Evolutionary conservation across 2,888 invertebrate genomes (phyloP).

Genomic region (Parnassius apollo): DNA sequence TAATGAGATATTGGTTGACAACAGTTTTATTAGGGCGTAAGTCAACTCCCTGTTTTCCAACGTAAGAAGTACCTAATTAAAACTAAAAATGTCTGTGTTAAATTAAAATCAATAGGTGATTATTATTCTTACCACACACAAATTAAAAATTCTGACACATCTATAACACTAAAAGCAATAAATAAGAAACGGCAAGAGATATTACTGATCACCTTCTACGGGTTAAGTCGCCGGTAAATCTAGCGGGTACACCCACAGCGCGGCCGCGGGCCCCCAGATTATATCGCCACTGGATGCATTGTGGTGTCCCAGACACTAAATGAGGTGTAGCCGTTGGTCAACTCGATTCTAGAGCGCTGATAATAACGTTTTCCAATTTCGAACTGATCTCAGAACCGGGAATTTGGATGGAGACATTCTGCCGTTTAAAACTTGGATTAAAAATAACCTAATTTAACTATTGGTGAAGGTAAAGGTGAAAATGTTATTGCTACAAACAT

Average conservation of each 20-base stretch:
- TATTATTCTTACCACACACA: neutral
- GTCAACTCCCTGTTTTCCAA: too few species aligned
- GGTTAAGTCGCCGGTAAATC: conserved; percentile 68
- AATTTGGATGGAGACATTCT: neutral
- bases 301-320: conserved; percentile 56
- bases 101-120: too few species aligned
- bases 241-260: conserved; percentile 63
- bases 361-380: conserved; percentile 46
- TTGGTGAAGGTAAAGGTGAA: too few species aligned
- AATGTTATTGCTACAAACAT: too few species aligned
- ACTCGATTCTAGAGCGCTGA: conserved; percentile 58
- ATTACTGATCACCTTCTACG: conserved; percentile 70
- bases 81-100: too few species aligned
- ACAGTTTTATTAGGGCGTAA: too few species aligned
- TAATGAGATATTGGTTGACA: too few species aligned
- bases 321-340: conserved; percentile 56
- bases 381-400: conserved; percentile 30
- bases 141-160: conserved; percentile 24
- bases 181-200: conserved; percentile 35
- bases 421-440: neutral
- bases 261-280: conserved; percentile 25
- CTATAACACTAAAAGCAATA: conserved; percentile 25
- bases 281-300: conserved; percentile 57
- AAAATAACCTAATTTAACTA: too few species aligned
- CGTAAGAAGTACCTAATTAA: too few species aligned